These are phyloP conservation scores for Nysson spinosus DNA, from an alignment of 2,888 invertebrate species.

Conservation along the genomic window DNA sequence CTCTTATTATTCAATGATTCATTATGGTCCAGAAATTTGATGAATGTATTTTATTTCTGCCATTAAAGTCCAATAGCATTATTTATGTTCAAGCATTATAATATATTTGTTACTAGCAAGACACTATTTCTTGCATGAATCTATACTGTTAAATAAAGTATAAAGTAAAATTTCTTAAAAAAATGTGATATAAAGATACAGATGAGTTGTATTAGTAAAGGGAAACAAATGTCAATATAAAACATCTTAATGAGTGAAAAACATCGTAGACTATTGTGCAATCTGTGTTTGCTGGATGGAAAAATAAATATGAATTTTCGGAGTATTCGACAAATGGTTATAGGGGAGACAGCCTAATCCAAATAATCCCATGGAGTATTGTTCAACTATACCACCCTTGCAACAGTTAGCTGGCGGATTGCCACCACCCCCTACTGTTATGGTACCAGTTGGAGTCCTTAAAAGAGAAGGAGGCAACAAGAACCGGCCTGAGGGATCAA, in stretches of 20 bases:
- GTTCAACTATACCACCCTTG: conserved; percentile 88
- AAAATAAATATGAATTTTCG: conserved; percentile 63
- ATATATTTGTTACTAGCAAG: background rate
- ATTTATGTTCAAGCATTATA: too few relatives aligned
- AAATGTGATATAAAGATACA: background rate
- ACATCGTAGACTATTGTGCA: too few relatives aligned
- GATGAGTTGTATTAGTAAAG: background rate
- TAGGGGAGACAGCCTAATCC: conserved; percentile 84
- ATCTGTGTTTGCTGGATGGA: conserved; percentile 50
- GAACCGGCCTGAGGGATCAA: conserved; percentile 80
- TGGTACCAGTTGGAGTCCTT: conserved; percentile 91
- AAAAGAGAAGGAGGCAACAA: conserved; percentile 82
- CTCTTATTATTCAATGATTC: background rate
- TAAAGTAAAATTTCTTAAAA: background rate
- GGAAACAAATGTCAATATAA: background rate
- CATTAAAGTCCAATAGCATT: too few relatives aligned
- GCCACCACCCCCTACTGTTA: conserved; percentile 82
- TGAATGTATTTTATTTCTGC: too few relatives aligned
- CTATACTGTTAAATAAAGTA: background rate
- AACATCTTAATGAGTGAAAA: too few relatives aligned
- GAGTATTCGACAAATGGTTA: conserved; percentile 77
- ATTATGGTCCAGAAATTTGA: background rate
- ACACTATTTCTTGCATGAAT: background rate
- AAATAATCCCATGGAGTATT: conserved; percentile 92
- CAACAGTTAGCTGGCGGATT: conserved; percentile 82